These are phyloP conservation scores for Trissolcus brochymenae DNA, from an alignment of 2,888 invertebrate species.

Conservation along the genomic window DNA sequence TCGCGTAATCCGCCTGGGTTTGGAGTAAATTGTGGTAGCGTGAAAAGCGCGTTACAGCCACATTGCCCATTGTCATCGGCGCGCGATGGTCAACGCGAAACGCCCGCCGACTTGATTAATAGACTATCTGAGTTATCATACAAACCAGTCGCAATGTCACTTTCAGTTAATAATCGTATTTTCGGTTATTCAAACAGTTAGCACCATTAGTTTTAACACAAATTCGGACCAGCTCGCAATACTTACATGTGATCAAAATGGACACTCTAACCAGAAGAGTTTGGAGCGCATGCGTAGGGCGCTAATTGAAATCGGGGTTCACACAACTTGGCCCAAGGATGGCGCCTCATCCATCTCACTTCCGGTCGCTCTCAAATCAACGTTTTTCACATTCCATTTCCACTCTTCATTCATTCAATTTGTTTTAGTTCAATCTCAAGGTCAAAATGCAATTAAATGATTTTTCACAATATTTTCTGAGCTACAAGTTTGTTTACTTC, in stretches of 20 bases:
- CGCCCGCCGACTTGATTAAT: constrained; percentile 16
- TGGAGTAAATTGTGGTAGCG: constrained; percentile 77
- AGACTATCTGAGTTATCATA: constrained; percentile 33
- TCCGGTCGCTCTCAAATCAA: constrained; percentile 9
- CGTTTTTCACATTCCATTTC: background rate
- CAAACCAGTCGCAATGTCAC: constrained; percentile 61
- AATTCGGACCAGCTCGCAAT: constrained; percentile 76
- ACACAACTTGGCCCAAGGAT: constrained; percentile 23
- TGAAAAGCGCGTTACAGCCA: constrained; percentile 71
- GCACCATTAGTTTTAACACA: constrained; percentile 69
- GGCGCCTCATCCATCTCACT: constrained; percentile 17
- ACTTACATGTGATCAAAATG: constrained; percentile 95
- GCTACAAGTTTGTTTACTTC: background rate
- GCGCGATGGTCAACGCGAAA: constrained; percentile 26
- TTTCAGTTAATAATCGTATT: constrained; percentile 59
- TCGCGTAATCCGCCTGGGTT: background rate
- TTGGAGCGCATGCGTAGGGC: constrained; percentile 84
- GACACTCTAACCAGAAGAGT: constrained; percentile 90
- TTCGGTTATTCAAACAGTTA: constrained; percentile 60
- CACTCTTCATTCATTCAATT: background rate
- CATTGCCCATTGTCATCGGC: constrained; percentile 69
- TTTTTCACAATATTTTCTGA: background rate
- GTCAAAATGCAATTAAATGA: background rate
- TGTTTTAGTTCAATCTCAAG: background rate
- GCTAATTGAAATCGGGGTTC: constrained; percentile 75